These are phyloP conservation scores for Sander lucioperca DNA, from an alignment of 2,113 vertebrate genomes.

Conservation along the genomic window DNA sequence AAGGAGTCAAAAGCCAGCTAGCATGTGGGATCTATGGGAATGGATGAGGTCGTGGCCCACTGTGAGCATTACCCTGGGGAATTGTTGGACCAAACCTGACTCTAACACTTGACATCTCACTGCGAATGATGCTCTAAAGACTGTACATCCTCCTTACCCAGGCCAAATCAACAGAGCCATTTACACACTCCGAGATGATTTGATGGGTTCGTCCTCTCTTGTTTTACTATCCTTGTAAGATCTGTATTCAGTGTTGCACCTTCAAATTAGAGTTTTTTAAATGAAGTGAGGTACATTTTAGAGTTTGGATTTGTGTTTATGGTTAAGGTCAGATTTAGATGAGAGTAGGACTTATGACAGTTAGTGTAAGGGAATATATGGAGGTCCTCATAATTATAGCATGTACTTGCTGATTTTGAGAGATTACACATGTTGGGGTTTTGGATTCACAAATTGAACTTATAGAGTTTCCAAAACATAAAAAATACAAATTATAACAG, in stretches of 20 bases:
- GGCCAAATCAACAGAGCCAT: constrained; percentile 64
- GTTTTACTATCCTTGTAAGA: neutral
- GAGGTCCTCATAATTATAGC: neutral
- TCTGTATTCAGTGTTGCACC: neutral
- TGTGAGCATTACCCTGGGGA: constrained; percentile 23
- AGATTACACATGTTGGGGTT: neutral
- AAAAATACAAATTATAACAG: neutral
- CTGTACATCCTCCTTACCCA: constrained; percentile 47
- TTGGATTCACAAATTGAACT: neutral
- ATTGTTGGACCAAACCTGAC: constrained; percentile 36
- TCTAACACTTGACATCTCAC: constrained; percentile 67
- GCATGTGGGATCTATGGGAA: constrained; percentile 6
- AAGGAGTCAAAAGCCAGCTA: constrained; percentile 31
- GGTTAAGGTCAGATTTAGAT: neutral
- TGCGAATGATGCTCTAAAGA: constrained; percentile 63
- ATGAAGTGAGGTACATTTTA: neutral
- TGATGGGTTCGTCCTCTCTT: neutral
- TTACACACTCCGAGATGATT: constrained; percentile 52
- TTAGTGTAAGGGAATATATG: neutral
- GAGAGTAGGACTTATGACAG: neutral
- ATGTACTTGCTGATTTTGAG: neutral
- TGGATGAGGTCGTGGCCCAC: constrained; percentile 23
- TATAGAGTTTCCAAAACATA: neutral
- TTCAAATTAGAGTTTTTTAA: neutral
- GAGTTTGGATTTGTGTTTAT: neutral